Conservation (phyloP, 2,797 vertebrate genomes). For the Chromis chromis region DNA sequence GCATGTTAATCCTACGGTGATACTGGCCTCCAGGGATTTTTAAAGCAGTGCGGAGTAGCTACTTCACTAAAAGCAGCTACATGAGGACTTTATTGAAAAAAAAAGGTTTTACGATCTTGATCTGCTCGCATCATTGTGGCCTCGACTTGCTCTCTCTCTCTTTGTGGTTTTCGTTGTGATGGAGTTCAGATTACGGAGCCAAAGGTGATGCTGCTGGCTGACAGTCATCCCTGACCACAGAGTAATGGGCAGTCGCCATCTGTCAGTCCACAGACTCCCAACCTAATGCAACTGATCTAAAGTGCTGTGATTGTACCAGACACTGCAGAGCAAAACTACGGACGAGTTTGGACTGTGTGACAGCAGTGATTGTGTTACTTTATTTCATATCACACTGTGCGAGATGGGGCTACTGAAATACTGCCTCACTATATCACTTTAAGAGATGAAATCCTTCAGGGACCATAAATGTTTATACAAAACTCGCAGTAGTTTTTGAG, state of each 20-base stretch:
- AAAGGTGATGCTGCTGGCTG: constrained; percentile 43
- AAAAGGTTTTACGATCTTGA: constrained; percentile 2
- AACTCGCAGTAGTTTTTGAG: too few relatives aligned
- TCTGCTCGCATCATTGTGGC: constrained; percentile 17
- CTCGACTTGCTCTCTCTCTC: neutral
- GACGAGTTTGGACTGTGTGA: neutral
- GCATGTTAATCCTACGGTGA: constrained; percentile 37
- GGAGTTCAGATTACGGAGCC: constrained; percentile 9
- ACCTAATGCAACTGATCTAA: neutral
- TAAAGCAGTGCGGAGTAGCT: neutral
- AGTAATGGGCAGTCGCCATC: constrained; percentile 23
- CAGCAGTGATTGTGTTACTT: neutral
- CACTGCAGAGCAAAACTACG: neutral
- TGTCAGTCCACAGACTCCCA: constrained; percentile 5
- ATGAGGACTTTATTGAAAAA: constrained; percentile 12
- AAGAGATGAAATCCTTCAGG: too few relatives aligned
- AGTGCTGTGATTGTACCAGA: neutral
- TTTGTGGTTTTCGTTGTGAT: constrained; percentile 32
- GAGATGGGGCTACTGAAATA: neutral
- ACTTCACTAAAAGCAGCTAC: neutral
- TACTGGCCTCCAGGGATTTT: constrained; percentile 25
- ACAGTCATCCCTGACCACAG: constrained; percentile 25
- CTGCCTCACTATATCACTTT: too few relatives aligned
- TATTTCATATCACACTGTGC: neutral
- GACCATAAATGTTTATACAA: too few relatives aligned